These are phyloP conservation scores for Manacus vitellinus DNA, from an alignment of 2,113 vertebrate genomes.

Conservation along the genomic window DNA sequence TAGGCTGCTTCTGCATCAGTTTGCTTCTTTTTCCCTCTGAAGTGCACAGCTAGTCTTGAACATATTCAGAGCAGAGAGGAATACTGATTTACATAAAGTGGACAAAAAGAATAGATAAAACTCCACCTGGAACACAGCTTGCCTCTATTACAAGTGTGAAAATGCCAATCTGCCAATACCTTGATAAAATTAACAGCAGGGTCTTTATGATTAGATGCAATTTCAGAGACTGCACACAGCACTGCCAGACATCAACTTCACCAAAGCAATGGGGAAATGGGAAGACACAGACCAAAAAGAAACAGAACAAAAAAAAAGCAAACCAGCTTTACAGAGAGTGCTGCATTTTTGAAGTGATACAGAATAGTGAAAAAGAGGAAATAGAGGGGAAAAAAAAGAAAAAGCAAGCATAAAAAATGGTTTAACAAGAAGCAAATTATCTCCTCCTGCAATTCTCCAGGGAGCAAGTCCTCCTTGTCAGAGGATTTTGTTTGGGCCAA, in stretches of 20 bases:
- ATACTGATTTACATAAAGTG: neutral
- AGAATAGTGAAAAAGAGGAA: neutral
- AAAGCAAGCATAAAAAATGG: neutral
- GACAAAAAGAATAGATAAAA: neutral
- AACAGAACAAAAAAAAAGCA: neutral
- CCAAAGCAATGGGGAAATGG: neutral
- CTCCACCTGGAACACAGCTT: neutral
- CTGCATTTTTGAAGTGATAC: neutral
- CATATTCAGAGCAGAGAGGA: neutral
- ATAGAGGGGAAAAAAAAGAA: rapidly evolving
- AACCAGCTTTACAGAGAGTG: neutral
- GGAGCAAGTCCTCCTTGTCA: neutral
- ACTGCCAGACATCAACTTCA: neutral
- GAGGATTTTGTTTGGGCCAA: neutral
- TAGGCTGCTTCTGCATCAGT: neutral
- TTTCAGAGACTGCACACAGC: neutral
- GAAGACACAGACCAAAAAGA: rapidly evolving
- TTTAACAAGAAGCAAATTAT: neutral
- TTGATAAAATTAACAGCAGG: constrained; percentile 5
- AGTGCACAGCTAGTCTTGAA: neutral
- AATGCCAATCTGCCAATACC: neutral
- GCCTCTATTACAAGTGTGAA: neutral
- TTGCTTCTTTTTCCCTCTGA: neutral
- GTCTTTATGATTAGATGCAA: neutral
- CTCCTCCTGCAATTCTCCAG: rapidly evolving